phyloP scores from a whole-genome alignment of 2,113 vertebrate species.

The Gallinago media region DNA sequence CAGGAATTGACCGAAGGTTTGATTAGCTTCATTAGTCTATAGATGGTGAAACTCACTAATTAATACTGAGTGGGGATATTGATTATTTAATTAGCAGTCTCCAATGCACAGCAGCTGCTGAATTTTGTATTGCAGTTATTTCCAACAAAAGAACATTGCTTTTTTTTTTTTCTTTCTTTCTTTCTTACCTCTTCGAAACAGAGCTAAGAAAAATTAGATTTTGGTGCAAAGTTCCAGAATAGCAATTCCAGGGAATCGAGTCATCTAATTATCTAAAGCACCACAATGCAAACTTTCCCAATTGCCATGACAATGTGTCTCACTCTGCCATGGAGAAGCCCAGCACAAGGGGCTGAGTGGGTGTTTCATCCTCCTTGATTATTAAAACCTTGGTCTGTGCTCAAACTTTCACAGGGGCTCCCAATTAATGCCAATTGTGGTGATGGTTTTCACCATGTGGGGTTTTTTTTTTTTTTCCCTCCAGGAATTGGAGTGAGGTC shows the following conservation, averaged over 20 bases:
- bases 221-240: neutral
- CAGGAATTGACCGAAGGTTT: neutral
- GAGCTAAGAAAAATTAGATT: neutral
- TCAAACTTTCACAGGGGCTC: neutral
- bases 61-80: neutral
- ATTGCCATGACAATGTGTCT: slow-evolving; percentile 17
- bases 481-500: neutral
- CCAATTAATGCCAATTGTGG: neutral
- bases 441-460: neutral
- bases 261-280: neutral
- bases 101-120: neutral
- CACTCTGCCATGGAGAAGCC: neutral
- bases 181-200: neutral
- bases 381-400: neutral
- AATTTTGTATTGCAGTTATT: neutral
- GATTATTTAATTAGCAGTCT: neutral
- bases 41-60: neutral
- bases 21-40: neutral
- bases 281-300: neutral
- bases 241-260: neutral
- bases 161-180: neutral
- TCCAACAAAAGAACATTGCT: neutral
- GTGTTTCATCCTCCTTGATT: neutral
- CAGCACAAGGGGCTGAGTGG: neutral
- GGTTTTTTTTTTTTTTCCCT: neutral